Evolutionary conservation across 2,797 vertebrate species (phyloP).

Genomic region (Mus spretus): DNA sequence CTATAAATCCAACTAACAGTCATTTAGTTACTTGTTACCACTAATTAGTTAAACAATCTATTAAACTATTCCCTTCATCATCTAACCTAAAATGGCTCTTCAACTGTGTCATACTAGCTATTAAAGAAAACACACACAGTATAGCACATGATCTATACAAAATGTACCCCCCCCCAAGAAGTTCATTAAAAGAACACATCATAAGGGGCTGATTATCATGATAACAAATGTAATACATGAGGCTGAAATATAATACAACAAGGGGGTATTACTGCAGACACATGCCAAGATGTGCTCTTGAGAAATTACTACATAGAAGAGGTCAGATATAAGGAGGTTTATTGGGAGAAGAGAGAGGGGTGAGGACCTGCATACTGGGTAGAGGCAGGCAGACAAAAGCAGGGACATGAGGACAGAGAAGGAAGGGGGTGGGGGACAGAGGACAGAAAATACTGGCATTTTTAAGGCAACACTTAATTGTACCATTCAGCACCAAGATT

Average conservation of each 20-base stretch:
- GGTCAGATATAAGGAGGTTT: no score
- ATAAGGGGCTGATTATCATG: background rate
- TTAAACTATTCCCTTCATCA: slow-evolving; percentile 12
- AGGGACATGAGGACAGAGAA: no score
- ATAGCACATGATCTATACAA: background rate
- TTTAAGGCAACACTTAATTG: no score
- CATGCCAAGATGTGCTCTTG: background rate
- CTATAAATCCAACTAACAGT: slow-evolving; percentile 47
- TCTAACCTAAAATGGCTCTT: background rate
- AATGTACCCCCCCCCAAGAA: background rate
- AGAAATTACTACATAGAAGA: no score
- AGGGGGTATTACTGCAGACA: background rate
- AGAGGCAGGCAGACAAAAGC: no score
- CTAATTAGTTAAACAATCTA: slow-evolving; percentile 39
- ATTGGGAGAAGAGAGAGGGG: no score
- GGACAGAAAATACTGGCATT: no score
- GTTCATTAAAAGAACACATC: background rate
- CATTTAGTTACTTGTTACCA: background rate
- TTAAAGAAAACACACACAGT: background rate
- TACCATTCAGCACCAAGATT: no score
- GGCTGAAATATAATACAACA: background rate
- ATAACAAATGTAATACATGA: background rate
- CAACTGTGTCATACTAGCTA: background rate
- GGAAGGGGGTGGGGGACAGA: no score
- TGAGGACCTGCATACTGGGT: no score